A percentile compares a stretch with the other conserved stretches of the same genome.
phyloP scores from a whole-genome alignment of 2,888 invertebrate species.

The Cerastis leucographa region DNA sequence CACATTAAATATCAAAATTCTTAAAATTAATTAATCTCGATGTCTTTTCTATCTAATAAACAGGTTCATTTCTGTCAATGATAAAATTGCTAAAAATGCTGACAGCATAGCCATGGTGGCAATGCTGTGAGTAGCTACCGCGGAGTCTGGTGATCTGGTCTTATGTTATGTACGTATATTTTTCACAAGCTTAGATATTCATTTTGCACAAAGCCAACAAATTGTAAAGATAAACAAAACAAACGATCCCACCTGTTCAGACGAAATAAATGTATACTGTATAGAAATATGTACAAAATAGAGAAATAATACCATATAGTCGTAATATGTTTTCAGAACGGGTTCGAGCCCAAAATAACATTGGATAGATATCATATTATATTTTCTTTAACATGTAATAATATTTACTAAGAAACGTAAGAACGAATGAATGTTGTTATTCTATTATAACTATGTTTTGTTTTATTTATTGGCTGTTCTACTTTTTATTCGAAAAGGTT shows the following conservation, averaged over 20 bases:
- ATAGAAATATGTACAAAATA: conserved; percentile 24
- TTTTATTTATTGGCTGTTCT: neutral
- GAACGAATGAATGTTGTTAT: conserved; percentile 15
- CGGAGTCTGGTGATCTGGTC: no score
- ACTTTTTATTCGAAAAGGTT: neutral
- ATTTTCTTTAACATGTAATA: conserved; percentile 40
- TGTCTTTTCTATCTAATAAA: no score
- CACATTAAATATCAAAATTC: no score
- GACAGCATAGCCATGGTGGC: no score
- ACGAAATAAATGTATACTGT: conserved; percentile 28
- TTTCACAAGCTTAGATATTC: neutral
- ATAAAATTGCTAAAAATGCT: no score
- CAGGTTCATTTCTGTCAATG: no score
- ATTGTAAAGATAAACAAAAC: conserved; percentile 9
- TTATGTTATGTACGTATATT: no score
- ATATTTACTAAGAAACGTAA: conserved; percentile 34
- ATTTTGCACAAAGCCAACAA: neutral
- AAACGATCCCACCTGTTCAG: conserved; percentile 25
- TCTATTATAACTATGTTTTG: neutral
- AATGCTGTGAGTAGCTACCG: no score
- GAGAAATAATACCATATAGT: conserved; percentile 34
- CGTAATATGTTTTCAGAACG: conserved; percentile 33
- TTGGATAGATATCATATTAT: conserved; percentile 20
- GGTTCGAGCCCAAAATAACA: conserved; percentile 42
- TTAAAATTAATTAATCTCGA: no score